These are phyloP conservation scores for Dione juno DNA, from an alignment of 2,888 invertebrate species.

Conservation along the genomic window DNA sequence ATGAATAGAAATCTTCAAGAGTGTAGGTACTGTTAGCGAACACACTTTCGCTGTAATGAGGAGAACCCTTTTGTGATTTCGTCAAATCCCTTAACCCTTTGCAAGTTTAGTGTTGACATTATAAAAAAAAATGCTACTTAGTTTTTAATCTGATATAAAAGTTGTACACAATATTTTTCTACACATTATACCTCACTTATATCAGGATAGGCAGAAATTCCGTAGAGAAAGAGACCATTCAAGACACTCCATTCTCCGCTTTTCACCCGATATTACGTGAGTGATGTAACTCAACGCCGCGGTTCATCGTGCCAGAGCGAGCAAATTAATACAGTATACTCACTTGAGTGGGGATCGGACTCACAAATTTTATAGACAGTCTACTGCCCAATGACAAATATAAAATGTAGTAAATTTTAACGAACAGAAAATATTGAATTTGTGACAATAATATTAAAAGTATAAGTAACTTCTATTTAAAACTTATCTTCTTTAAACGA, in stretches of 20 bases:
- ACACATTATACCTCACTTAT: too few species aligned
- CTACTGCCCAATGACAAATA: too few species aligned
- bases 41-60: constrained; percentile 42
- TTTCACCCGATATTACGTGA: not conserved
- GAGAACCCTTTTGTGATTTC: constrained; percentile 40
- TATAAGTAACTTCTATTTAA: too few species aligned
- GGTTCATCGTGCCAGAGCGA: not conserved
- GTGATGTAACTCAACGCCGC: not conserved
- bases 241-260: too few species aligned
- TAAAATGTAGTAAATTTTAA: too few species aligned
- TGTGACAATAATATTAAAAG: too few species aligned
- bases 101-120: constrained; percentile 6
- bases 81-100: constrained; percentile 34
- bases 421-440: too few species aligned
- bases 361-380: too few species aligned
- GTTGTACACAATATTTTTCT: too few species aligned
- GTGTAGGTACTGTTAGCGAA: constrained; percentile 22
- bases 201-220: too few species aligned
- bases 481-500: not conserved
- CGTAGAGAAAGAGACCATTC: too few species aligned
- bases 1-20: constrained; percentile 35
- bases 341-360: not conserved
- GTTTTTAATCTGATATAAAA: not conserved
- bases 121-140: not conserved
- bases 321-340: too few species aligned